These are phyloP conservation scores for Oreochromis niloticus DNA, from an alignment of 2,113 vertebrate species.

Conservation along the genomic window DNA sequence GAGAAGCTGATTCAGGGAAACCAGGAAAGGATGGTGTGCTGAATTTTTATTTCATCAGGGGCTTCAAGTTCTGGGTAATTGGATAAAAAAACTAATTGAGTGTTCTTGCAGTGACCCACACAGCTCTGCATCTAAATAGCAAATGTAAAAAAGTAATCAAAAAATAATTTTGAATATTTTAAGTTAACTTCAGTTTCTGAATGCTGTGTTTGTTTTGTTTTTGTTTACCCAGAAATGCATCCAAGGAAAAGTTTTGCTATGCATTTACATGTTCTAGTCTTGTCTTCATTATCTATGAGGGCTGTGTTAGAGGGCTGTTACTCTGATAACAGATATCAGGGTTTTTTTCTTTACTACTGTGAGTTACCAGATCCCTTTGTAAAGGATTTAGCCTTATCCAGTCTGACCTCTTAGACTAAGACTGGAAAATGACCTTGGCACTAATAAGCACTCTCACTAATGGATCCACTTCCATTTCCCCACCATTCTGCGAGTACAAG, in stretches of 20 bases:
- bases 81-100: neutral
- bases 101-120: neutral
- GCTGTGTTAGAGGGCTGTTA: neutral
- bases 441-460: conserved; percentile 47
- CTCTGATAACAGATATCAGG: neutral
- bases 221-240: neutral
- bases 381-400: neutral
- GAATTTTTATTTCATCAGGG: neutral
- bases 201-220: neutral
- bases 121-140: neutral
- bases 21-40: neutral
- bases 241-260: neutral
- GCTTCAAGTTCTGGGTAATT: neutral
- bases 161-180: neutral
- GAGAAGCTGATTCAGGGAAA: neutral
- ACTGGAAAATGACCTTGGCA: neutral
- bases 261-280: neutral
- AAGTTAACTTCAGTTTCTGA: neutral
- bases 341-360: neutral
- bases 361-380: neutral
- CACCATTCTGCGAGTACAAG: neutral
- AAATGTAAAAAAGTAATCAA: neutral
- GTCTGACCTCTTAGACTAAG: conserved; percentile 16
- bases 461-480: conserved; percentile 33
- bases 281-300: neutral